Conservation (phyloP, 2,797 vertebrate species). For the Gila robusta region DNA sequence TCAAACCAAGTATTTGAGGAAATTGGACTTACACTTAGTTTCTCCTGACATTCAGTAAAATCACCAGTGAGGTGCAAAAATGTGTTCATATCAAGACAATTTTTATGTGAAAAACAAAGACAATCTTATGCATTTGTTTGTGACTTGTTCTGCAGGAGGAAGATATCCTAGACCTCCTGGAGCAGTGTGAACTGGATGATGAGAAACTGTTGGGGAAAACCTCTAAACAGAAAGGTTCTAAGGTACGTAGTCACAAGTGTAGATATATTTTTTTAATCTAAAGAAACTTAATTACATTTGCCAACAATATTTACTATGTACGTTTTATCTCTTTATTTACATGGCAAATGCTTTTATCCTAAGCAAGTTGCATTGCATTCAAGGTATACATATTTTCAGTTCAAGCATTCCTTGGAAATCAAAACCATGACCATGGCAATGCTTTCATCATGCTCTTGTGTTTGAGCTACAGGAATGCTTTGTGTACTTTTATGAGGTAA, state of each 20-base stretch:
- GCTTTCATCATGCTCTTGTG: background rate
- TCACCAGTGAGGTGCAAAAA: background rate
- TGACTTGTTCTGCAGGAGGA: slow-evolving; percentile 83
- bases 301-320: too few relatives aligned
- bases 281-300: too few relatives aligned
- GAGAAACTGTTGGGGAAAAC: slow-evolving; percentile 90
- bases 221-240: slow-evolving; percentile 78
- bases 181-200: slow-evolving; percentile 97
- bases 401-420: background rate
- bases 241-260: slow-evolving; percentile 71
- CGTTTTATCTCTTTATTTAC: too few relatives aligned
- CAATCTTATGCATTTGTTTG: background rate
- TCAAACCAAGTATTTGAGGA: background rate
- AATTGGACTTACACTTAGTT: background rate
- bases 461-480: background rate
- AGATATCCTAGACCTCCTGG: slow-evolving; percentile 96
- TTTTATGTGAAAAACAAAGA: background rate
- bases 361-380: background rate
- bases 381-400: background rate
- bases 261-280: slow-evolving; percentile 24
- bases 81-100: background rate
- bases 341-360: background rate
- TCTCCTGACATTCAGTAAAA: background rate
- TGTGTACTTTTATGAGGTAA: background rate
- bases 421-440: background rate